Conservation (phyloP, 2,888 invertebrate genomes). For the Temnothorax unifasciatus region DNA sequence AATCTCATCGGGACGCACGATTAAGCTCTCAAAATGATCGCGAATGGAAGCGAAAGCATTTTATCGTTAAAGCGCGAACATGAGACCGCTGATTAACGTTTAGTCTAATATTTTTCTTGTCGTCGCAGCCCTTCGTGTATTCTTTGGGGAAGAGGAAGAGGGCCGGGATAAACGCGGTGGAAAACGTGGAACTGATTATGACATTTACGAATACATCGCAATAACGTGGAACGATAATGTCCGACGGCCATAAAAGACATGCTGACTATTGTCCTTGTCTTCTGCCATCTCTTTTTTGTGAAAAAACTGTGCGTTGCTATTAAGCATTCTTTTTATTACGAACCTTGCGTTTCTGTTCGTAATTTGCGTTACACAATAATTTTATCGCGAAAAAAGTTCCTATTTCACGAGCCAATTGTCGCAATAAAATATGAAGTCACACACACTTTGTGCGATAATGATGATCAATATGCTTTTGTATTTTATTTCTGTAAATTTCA, state of each 20-base stretch:
- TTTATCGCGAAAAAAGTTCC: slow-evolving; percentile 17
- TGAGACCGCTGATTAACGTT: slow-evolving; percentile 61
- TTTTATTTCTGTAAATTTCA: not conserved
- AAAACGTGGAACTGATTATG: slow-evolving; percentile 57
- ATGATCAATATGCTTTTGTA: not conserved
- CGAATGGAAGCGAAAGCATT: slow-evolving; percentile 61
- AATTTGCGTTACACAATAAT: slow-evolving; percentile 48
- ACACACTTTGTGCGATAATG: not conserved
- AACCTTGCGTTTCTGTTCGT: slow-evolving; percentile 1
- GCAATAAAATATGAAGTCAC: slow-evolving; percentile 7
- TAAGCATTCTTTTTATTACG: slow-evolving; percentile 44
- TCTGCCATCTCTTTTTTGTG: slow-evolving; percentile 5
- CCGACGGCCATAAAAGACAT: slow-evolving; percentile 43
- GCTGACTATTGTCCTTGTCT: slow-evolving; percentile 48
- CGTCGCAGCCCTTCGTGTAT: slow-evolving; percentile 16
- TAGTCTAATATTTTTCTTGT: slow-evolving; percentile 72
- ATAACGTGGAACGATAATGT: slow-evolving; percentile 50
- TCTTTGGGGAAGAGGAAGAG: not conserved
- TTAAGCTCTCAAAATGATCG: slow-evolving; percentile 73
- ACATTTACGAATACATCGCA: slow-evolving; percentile 61
- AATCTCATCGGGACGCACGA: slow-evolving; percentile 67
- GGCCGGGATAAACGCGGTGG: slow-evolving; percentile 6
- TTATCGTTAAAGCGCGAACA: slow-evolving; percentile 62
- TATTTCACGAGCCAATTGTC: slow-evolving; percentile 33
- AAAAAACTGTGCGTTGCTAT: slow-evolving; percentile 20